Evolutionary conservation across 30 jellyfish, hydroid and myxozoan genomes (phyloP).

Genomic region (Phacellophora camtschatica): DNA sequence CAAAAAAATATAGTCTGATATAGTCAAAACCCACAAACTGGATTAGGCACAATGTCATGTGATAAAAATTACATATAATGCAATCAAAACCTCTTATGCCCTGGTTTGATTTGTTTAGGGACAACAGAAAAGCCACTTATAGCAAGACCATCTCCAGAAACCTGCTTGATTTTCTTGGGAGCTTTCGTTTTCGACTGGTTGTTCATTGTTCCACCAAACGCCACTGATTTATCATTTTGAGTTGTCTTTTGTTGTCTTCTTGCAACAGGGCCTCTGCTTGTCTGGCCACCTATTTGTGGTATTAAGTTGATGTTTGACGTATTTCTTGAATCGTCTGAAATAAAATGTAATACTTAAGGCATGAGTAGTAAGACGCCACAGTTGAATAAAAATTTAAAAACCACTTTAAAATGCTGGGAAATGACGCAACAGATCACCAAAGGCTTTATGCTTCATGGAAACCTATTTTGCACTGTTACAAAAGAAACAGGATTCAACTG

Average conservation of each 20-base stretch:
- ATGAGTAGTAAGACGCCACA: no score
- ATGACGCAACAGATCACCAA: no score
- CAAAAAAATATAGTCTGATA: no score
- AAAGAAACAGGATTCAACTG: no score
- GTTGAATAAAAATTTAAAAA: no score
- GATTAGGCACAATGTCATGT: no score
- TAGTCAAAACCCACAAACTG: no score
- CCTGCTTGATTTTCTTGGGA: neutral
- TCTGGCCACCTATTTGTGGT: conserved; percentile 6
- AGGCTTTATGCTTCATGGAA: no score
- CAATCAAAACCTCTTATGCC: conserved; percentile 74
- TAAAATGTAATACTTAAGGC: no score
- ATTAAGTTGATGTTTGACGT: neutral
- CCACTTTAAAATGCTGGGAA: no score
- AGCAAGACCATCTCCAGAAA: conserved; percentile 59
- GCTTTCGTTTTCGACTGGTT: conserved; percentile 21
- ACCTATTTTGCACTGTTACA: no score
- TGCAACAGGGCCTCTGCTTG: conserved; percentile 1
- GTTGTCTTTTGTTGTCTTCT: conserved; percentile 4
- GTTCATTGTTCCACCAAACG: conserved; percentile 13
- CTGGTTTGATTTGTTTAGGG: conserved; percentile 87
- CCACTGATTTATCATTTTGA: neutral
- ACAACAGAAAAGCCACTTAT: conserved; percentile 94
- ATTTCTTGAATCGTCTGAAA: neutral
- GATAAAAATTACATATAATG: no score